Evolutionary conservation across 2,888 invertebrate species (phyloP), one percentile per base, ranked within the genome.

Genomic region (Calameuta pallipes): DNA sequence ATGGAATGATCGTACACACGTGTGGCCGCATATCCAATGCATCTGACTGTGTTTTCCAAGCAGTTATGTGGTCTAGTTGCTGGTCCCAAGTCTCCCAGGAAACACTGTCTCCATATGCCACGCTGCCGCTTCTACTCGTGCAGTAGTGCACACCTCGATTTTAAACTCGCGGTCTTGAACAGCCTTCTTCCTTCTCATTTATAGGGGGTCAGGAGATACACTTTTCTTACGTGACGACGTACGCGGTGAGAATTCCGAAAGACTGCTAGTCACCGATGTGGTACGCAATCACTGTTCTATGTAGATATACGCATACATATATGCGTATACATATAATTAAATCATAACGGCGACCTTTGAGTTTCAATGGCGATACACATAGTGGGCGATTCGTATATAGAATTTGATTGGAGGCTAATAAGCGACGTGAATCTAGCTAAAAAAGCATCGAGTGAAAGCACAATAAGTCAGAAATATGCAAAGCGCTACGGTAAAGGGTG

Each of bases 11-110:
- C 74, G 74, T 34, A 35, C 74, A 23, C 74, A 34, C 74, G 33
- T 34, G 74, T n/a, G 33, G 74, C 71, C 33, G 13, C 71, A 71
- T 71, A 71, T 34, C 11, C 71, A 71, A 71, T 30, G 76, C 71
- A 37, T 76, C 36, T 73, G 35, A 71, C 73, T 74, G 34, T 69
- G 74, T 77, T 77, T 76, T 73, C 77, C 73, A 35, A 74, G 74
- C 74, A 77, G 74, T 77, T 77, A 77, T 74, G 77, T 77, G 77
- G 77, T 77, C 74, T 73, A 74, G 77, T 74, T 74, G 74, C 74
- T 35, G 74, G 69, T 73, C 34, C 30, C n/a, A 37, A 13, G 69
- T 34, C 73, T 30, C 74, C 34, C 69, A 30, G 75, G 34, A 34
- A 30, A 37, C 34, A 74, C 75, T 31, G 33, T 31, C 71, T 71